Evolutionary conservation across 2,888 invertebrate genomes (phyloP).

Genomic region (Eristalis intricaria): DNA sequence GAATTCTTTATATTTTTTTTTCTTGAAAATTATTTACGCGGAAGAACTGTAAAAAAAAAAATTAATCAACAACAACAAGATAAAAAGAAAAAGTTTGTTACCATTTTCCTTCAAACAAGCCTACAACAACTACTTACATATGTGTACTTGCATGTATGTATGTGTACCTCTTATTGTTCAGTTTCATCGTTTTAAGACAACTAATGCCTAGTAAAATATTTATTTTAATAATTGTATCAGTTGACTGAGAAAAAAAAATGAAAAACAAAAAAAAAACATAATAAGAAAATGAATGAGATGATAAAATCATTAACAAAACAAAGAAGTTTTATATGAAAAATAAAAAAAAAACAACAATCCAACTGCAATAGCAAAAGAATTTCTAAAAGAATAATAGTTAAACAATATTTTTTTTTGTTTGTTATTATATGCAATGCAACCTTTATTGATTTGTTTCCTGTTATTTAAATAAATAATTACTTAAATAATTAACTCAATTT

Average conservation of each 20-base stretch:
- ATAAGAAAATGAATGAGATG: neutral
- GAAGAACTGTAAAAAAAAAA: slow-evolving; percentile 14
- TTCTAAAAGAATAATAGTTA: slow-evolving; percentile 53
- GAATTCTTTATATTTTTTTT: no score
- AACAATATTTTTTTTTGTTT: slow-evolving; percentile 64
- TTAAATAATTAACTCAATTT: slow-evolving; percentile 67
- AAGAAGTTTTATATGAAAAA: slow-evolving; percentile 35
- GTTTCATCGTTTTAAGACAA: slow-evolving; percentile 58
- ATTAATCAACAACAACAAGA: neutral
- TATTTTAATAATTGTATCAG: slow-evolving; percentile 59
- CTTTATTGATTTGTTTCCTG: slow-evolving; percentile 71
- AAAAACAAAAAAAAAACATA: slow-evolving; percentile 16
- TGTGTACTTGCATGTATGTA: neutral
- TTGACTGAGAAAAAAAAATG: slow-evolving; percentile 39
- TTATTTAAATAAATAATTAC: slow-evolving; percentile 69
- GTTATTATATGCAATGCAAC: slow-evolving; percentile 69
- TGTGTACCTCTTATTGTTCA: slow-evolving; percentile 31
- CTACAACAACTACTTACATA: slow-evolving; percentile 58
- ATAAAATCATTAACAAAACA: slow-evolving; percentile 12
- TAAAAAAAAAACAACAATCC: slow-evolving; percentile 39
- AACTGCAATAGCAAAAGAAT: slow-evolving; percentile 65
- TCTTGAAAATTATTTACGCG: no score
- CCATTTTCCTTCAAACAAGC: slow-evolving; percentile 66
- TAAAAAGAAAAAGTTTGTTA: slow-evolving; percentile 63
- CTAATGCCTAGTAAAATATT: slow-evolving; percentile 70